Evolutionary conservation across 2,888 invertebrate genomes (phyloP).

Genomic region (Tetragonula carbonaria): DNA sequence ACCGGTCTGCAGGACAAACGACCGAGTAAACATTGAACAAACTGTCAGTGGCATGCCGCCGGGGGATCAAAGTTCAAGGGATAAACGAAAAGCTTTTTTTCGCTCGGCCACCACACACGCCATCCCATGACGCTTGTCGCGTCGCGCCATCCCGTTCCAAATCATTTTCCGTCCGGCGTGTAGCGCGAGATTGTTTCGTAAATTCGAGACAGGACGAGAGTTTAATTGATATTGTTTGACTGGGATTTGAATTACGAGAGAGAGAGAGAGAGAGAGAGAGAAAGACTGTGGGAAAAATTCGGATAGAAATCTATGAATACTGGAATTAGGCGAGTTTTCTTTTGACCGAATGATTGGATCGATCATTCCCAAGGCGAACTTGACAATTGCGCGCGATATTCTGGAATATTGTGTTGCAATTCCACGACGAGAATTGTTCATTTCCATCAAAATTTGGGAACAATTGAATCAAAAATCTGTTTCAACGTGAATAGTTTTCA

Average conservation of each 20-base stretch:
- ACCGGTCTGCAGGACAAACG: conserved; percentile 74
- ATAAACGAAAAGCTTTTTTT: conserved; percentile 67
- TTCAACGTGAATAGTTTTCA: too few relatives aligned
- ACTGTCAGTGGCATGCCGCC: conserved; percentile 71
- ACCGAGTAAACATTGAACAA: conserved; percentile 74
- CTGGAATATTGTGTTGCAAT: not conserved
- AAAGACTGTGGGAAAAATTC: not conserved
- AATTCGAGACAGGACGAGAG: conserved; percentile 29
- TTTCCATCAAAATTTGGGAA: too few relatives aligned
- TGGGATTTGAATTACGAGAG: not conserved
- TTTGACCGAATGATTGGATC: not conserved
- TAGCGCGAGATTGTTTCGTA: conserved; percentile 27
- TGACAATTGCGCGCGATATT: too few relatives aligned
- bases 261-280: not conserved
- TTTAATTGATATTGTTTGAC: conserved; percentile 26
- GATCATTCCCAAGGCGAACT: not conserved
- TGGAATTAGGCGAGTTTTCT: not conserved
- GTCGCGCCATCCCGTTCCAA: conserved; percentile 33
- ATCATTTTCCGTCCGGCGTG: conserved; percentile 57
- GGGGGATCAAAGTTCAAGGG: conserved; percentile 74
- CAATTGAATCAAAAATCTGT: too few relatives aligned
- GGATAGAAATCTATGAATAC: not conserved
- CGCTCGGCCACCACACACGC: conserved; percentile 19
- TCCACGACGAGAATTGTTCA: not conserved
- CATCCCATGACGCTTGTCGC: conserved; percentile 18